Evolutionary conservation across 2,113 vertebrate species (phyloP).

Genomic region (Gulo gulo): DNA sequence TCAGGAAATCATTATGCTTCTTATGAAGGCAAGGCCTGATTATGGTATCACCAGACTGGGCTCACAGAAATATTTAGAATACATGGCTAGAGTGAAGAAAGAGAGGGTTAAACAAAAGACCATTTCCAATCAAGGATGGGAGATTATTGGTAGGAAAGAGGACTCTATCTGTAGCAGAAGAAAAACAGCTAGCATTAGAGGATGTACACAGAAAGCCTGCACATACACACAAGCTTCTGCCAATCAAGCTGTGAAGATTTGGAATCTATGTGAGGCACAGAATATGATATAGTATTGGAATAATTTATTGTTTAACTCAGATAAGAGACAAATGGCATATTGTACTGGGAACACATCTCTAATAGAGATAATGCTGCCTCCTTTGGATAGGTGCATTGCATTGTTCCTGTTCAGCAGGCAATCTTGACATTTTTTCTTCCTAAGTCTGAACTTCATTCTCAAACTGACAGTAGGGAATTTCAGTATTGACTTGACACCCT

Average conservation of each 20-base stretch:
- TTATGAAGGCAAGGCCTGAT: not conserved
- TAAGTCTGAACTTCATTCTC: conserved; percentile 48
- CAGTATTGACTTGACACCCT: conserved; percentile 52
- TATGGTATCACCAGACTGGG: not conserved
- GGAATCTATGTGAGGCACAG: not conserved
- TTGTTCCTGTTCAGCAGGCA: conserved; percentile 56
- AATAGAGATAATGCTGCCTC: conserved; percentile 49
- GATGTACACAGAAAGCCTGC: conserved; percentile 17
- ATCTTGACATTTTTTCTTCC: not conserved
- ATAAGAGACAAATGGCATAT: conserved; percentile 69
- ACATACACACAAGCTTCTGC: not conserved
- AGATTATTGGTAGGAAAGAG: not conserved
- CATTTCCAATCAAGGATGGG: not conserved
- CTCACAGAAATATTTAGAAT: not conserved
- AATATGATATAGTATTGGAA: conserved; percentile 59
- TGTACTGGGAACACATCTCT: conserved; percentile 56
- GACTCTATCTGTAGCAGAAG: not conserved
- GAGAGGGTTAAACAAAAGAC: conserved; percentile 22
- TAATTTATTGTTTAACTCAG: conserved; percentile 63
- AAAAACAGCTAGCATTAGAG: conserved; percentile 26
- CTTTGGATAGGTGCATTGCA: conserved; percentile 62
- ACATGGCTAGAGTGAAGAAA: not conserved
- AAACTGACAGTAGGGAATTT: conserved; percentile 63
- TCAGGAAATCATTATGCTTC: not conserved
- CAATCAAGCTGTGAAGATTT: conserved; percentile 48